Evolutionary conservation across 2,113 vertebrate species (phyloP).

Genomic region (Mastomys natalensis): DNA sequence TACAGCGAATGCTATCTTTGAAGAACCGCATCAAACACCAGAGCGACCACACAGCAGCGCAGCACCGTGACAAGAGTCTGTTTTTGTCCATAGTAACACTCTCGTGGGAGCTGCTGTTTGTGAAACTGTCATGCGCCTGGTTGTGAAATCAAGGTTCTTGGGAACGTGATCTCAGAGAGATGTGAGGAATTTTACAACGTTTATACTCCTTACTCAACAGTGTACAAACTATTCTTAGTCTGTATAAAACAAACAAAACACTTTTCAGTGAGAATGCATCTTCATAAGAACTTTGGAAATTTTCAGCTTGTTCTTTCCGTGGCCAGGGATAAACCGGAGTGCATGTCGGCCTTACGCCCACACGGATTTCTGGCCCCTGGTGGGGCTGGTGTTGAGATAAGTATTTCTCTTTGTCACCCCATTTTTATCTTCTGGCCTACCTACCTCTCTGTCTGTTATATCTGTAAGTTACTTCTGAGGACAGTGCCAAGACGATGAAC

Average conservation of each 20-base stretch:
- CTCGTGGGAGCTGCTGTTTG: constrained; percentile 15
- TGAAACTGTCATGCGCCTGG: constrained; percentile 4
- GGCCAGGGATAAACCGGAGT: neutral
- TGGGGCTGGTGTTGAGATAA: neutral
- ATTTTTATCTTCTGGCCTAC: neutral
- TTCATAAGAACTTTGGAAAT: neutral
- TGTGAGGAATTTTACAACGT: constrained; percentile 58
- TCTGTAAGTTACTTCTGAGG: neutral
- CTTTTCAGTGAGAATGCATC: neutral
- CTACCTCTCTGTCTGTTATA: neutral
- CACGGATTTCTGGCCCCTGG: neutral
- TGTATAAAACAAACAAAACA: neutral
- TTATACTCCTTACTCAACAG: constrained; percentile 49
- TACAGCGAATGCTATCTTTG: constrained; percentile 45
- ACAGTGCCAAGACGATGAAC: neutral
- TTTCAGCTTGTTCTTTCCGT: neutral
- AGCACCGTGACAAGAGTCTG: neutral
- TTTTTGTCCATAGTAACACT: constrained; percentile 60
- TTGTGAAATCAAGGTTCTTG: constrained; percentile 59
- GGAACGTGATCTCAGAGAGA: constrained; percentile 67
- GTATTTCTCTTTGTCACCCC: neutral
- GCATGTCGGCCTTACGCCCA: neutral
- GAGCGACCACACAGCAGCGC: neutral
- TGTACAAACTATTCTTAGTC: constrained; percentile 48
- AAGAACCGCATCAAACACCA: constrained; percentile 33